Percentiles rank a stretch among this genome's conserved stretches.
phyloP scores from a whole-genome alignment of 2,113 vertebrate genomes.

The Zosterops pallidus region DNA sequence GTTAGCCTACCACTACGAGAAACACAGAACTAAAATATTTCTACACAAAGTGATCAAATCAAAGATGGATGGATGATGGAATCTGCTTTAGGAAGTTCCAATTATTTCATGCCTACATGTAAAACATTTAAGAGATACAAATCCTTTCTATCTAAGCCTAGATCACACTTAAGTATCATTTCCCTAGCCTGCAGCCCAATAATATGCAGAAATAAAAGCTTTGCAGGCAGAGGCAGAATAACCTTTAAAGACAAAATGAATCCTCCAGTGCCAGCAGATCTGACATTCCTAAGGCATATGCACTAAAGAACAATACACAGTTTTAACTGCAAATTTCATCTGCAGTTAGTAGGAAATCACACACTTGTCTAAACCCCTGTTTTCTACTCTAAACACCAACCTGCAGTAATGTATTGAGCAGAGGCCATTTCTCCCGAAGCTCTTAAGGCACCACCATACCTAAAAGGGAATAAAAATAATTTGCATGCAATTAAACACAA shows the following conservation, averaged over 20 bases:
- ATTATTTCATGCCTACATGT: neutral
- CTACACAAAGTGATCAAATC: neutral
- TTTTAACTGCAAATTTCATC: neutral
- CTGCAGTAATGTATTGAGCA: slow-evolving; percentile 98
- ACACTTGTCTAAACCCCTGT: neutral
- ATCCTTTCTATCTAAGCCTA: neutral
- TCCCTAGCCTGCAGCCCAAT: neutral
- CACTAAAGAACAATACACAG: neutral
- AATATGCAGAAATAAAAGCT: neutral
- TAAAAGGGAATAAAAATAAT: slow-evolving; percentile 32
- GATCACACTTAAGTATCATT: neutral
- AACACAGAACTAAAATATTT: neutral
- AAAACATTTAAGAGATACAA: neutral
- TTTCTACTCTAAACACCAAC: slow-evolving; percentile 70
- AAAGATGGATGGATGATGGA: neutral
- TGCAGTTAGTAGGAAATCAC: neutral
- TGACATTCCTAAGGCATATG: neutral
- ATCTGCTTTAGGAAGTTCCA: neutral
- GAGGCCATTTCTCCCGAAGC: slow-evolving; percentile 93
- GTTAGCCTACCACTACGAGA: neutral
- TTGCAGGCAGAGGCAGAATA: neutral
- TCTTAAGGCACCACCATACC: slow-evolving; percentile 94
- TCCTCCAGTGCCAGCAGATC: neutral
- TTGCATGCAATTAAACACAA: neutral
- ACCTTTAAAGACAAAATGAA: neutral